Evolutionary conservation across 2,888 invertebrate genomes (phyloP).

Genomic region (Hirudinaria manillensis): DNA sequence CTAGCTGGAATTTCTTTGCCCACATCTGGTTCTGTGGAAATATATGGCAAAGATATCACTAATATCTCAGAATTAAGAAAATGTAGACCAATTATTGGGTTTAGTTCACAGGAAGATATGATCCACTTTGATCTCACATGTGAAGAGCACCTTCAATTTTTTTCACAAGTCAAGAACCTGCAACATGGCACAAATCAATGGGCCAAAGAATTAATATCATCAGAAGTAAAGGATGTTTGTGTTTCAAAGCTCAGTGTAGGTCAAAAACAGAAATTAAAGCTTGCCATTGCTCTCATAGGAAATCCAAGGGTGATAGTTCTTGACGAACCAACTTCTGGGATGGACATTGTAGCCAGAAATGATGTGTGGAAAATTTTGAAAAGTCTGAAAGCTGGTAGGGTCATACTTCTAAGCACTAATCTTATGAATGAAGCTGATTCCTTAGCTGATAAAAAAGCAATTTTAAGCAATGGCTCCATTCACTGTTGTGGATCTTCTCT

Average conservation of each 20-base stretch:
- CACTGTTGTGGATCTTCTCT: constrained; percentile 1
- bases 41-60: neutral
- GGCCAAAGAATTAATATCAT: neutral
- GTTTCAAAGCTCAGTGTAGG: neutral
- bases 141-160: neutral
- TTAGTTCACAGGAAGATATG: neutral
- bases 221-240: neutral
- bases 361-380: neutral
- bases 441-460: constrained; percentile 12
- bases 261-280: neutral
- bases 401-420: neutral
- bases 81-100: neutral
- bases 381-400: constrained; percentile 6
- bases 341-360: constrained; percentile 1
- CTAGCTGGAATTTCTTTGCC: neutral
- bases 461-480: constrained; percentile 5
- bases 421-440: constrained; percentile 9
- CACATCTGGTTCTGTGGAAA: neutral
- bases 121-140: neutral
- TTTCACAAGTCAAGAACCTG: neutral
- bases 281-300: neutral
- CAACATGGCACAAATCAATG: neutral
- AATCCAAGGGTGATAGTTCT: neutral
- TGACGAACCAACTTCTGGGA: constrained; percentile 1
- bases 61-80: neutral